A percentile compares a stretch with the other conserved stretches of the same genome.
Evolutionary conservation across 2,113 vertebrate species (phyloP).

Genomic region (Apodemus speciosus): DNA sequence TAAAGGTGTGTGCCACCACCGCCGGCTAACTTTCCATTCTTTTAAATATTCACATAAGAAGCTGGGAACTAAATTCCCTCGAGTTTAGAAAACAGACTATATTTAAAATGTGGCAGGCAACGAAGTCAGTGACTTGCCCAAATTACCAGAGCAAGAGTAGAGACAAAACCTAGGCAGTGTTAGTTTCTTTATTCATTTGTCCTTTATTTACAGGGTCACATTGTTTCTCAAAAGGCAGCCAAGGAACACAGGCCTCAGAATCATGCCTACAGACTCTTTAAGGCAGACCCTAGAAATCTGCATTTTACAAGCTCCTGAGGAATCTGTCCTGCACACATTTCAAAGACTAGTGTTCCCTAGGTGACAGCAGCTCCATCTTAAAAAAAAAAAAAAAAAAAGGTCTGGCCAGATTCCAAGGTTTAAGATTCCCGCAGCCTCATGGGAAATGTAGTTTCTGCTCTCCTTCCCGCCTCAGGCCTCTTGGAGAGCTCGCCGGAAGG

Average conservation of each 20-base stretch:
- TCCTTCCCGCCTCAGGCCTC: background rate
- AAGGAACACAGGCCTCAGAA: background rate
- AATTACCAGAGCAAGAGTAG: background rate
- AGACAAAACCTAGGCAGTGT: background rate
- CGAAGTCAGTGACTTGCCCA: background rate
- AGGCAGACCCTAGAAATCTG: background rate
- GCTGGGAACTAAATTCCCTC: background rate
- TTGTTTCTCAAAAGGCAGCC: background rate
- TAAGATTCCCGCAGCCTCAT: background rate
- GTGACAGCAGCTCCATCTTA: fast-evolving
- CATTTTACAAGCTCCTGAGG: background rate
- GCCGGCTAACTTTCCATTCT: background rate
- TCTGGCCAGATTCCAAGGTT: background rate
- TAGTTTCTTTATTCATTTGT: background rate
- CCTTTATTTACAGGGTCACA: background rate
- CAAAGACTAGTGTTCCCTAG: too few species aligned
- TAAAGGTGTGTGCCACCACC: background rate
- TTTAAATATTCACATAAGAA: background rate
- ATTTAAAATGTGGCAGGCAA: background rate
- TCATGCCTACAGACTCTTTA: too few species aligned
- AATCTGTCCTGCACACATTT: background rate
- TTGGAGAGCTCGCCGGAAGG: slow-evolving; percentile 16
- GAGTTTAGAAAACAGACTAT: background rate
- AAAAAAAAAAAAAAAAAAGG: background rate
- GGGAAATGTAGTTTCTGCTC: slow-evolving; percentile 62